Percentiles rank a stretch among this genome's conserved stretches.
Conservation (phyloP, 2,888 invertebrate species). For the Allolobophora icterica region DNA sequence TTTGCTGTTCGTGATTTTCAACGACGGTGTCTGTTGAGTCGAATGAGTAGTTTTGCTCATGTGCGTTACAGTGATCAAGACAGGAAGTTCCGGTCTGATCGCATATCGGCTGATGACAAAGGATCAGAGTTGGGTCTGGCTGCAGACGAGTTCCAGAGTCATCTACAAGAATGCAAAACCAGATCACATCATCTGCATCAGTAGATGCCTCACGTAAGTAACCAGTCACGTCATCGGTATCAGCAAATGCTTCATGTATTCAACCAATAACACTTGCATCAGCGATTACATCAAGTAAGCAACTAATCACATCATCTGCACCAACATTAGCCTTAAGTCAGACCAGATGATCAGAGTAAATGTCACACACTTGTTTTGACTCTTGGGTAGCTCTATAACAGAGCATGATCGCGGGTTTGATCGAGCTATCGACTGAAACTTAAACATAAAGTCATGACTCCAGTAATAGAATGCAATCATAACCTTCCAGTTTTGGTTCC, state of each 20-base stretch:
- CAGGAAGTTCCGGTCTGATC: slow-evolving; percentile 98
- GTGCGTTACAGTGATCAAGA: slow-evolving; percentile 85
- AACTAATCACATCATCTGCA: neutral
- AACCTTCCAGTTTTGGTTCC: neutral
- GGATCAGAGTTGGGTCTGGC: slow-evolving; percentile 91
- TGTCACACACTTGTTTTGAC: neutral
- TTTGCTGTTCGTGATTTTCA: neutral
- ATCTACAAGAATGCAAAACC: slow-evolving; percentile 99
- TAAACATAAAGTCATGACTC: neutral
- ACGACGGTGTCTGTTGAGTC: neutral
- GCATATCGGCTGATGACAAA: slow-evolving; percentile 96
- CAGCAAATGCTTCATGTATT: too few species aligned
- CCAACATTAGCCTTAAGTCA: neutral
- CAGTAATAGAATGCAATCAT: neutral
- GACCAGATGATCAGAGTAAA: neutral
- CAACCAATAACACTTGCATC: too few species aligned
- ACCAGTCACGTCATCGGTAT: neutral
- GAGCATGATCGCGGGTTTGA: neutral
- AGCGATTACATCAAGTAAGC: too few species aligned
- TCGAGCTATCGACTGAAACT: neutral
- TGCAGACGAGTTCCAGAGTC: slow-evolving; percentile 93
- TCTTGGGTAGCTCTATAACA: neutral
- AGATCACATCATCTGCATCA: slow-evolving; percentile 97
- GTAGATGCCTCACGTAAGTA: slow-evolving; percentile 93
- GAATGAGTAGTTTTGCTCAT: neutral